Base-by-base conservation (phyloP, 2,113 vertebrate genomes). In the Hydrolagus affinis region DNA sequence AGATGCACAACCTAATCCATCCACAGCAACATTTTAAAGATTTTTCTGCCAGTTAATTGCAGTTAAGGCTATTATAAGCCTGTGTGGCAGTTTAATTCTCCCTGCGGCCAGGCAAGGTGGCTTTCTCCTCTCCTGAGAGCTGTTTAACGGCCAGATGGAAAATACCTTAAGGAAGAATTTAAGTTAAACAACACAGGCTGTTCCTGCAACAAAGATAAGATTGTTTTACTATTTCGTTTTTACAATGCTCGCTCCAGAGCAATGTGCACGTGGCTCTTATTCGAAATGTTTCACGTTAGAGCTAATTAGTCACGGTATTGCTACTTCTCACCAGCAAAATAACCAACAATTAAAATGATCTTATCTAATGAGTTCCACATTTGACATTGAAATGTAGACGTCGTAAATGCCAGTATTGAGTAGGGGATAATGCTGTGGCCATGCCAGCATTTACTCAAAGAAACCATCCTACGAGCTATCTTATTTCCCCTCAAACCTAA, bases 351-450 rank as follows among this genome's bases (percentile, higher is more conserved):
- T 83, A 83, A 83, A n/a, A 83, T 83, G 62, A 68, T 83, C 60
- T 83, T 83, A 66, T 83, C 78, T 83, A 83, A 83, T 83, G 78
- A 83, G 15, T 68, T 83, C 78, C 78, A 83, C 32, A 83, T 83
- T 83, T 83, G 17, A 17, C 11, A 66, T 8, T 83, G 60, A 30
- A 83, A 19, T 60, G 21, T 25, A 83, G 59, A 80, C 28, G 10
- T 83, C 32, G 25, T 83, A 30, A 66, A 64, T 83, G 28, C 60
- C 78, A 75, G 32, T 75, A n/a, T 32, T 75, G 73, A 75, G 17
- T 32, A 56, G 15, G 14, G 25, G 28, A 32, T 28, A 66, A n/a
- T 23, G 56, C 57, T n/a, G 11, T 83, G 78, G 8, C 19, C 57
- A 62, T 80, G 76, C 12, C 14, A 8, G 8, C 17, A 8, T 0